A percentile compares a stretch with the other conserved stretches of the same genome.
These are phyloP conservation scores for Rhinopomastus cyanomelas DNA, from an alignment of 2,113 vertebrate species.

Conservation along the genomic window DNA sequence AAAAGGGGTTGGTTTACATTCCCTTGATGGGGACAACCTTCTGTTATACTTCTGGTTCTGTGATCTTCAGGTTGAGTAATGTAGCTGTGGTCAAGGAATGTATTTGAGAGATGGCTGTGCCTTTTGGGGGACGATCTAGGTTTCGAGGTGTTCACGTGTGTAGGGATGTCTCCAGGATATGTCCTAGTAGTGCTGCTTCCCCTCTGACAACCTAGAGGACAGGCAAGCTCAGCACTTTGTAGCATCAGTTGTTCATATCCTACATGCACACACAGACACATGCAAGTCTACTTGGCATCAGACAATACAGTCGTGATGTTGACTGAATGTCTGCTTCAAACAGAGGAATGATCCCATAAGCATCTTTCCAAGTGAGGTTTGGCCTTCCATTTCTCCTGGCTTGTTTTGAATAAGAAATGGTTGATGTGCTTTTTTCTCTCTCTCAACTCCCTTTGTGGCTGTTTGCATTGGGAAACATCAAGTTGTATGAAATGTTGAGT, in stretches of 20 bases:
- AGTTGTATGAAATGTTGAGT: accelerated
- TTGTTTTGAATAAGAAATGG: background rate
- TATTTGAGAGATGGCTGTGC: background rate
- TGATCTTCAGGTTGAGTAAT: background rate
- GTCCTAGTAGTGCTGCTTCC: background rate
- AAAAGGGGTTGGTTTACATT: background rate
- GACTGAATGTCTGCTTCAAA: background rate
- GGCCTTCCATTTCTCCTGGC: background rate
- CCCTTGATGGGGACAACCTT: background rate
- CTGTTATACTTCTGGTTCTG: background rate
- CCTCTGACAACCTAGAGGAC: background rate
- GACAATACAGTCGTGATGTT: background rate
- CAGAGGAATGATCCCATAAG: background rate
- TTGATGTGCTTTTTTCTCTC: accelerated
- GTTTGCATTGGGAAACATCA: background rate
- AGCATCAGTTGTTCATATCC: background rate
- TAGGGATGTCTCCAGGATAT: background rate
- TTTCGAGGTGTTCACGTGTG: background rate
- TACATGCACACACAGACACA: accelerated
- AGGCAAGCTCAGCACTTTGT: background rate
- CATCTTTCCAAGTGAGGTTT: background rate
- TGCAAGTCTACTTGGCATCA: background rate
- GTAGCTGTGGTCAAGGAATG: background rate
- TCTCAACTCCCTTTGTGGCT: background rate
- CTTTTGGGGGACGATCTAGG: background rate